Conservation (phyloP, 2,113 vertebrate species). For the Fulmarus glacialis region DNA sequence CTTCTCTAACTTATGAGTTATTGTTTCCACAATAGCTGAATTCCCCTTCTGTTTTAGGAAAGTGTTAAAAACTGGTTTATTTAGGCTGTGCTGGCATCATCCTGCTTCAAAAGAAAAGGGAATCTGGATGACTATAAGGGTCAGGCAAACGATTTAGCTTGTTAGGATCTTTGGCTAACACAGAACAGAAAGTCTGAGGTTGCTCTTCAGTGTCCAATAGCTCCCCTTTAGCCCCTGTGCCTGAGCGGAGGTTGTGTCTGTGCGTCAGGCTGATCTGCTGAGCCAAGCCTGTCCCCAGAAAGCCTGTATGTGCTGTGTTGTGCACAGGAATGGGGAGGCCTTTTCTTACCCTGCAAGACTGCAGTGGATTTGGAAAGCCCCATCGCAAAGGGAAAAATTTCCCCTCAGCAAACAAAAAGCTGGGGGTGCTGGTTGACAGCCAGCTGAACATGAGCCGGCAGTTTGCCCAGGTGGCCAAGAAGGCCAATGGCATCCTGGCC, state of each 20-base stretch:
- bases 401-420: not conserved
- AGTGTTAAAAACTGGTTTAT: not conserved
- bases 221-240: not conserved
- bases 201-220: not conserved
- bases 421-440: too few species aligned
- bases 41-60: not conserved
- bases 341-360: not conserved
- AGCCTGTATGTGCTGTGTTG: not conserved
- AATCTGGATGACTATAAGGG: not conserved
- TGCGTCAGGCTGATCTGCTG: not conserved
- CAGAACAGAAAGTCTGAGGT: not conserved
- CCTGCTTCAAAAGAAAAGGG: not conserved
- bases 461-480: too few species aligned
- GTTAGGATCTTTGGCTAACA: not conserved
- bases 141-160: not conserved
- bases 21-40: not conserved
- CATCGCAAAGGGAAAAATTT: not conserved
- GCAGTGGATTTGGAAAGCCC: not conserved
- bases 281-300: not conserved
- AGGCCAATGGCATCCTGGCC: too few species aligned
- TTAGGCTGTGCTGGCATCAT: not conserved
- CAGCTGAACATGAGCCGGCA: too few species aligned
- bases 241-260: not conserved
- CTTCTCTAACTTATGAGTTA: not conserved
- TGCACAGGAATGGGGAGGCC: not conserved